Base-by-base conservation (phyloP, 1,140 invertebrate species). In the Rhyzopertha dominica region DNA sequence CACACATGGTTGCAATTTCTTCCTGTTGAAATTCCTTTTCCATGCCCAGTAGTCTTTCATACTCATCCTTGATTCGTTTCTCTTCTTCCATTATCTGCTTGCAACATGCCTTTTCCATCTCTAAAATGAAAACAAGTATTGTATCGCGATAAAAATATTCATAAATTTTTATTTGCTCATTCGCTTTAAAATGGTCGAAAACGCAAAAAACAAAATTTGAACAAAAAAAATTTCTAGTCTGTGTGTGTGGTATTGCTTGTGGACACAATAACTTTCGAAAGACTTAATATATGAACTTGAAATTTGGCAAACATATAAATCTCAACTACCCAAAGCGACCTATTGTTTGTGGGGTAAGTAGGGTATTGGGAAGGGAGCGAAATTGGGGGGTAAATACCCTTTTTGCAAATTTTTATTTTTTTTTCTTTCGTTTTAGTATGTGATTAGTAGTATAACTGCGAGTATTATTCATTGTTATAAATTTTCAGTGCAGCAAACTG, bases 241-340 rank as follows among this genome's bases (percentile, higher is more conserved):
- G n/a, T n/a, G n/a, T n/a, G n/a, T n/a, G n/a, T n/a, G n/a, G n/a
- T n/a, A n/a, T n/a, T n/a, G n/a, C n/a, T n/a, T n/a, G n/a, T n/a
- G n/a, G n/a, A n/a, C n/a, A n/a, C n/a, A n/a, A n/a, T n/a, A n/a
- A n/a, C n/a, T n/a, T n/a, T n/a, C n/a, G n/a, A n/a, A n/a, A n/a
- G n/a, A n/a, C n/a, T n/a, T n/a, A n/a, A n/a, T n/a, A n/a, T n/a
- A n/a, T n/a, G n/a, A n/a, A n/a, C n/a, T n/a, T n/a, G n/a, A n/a
- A n/a, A n/a, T n/a, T n/a, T n/a, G n/a, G n/a, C n/a, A n/a, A n/a
- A n/a, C n/a, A n/a, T n/a, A n/a, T n/a, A n/a, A n/a, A n/a, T n/a
- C n/a, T n/a, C n/a, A n/a, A n/a, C n/a, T 35, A 58, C 56, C 57
- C 40, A 54, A 47, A 36, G 42, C 31, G n/a, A n/a, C n/a, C n/a